Conservation (phyloP, 2,888 invertebrate species). For the Melanophora roralis region DNA sequence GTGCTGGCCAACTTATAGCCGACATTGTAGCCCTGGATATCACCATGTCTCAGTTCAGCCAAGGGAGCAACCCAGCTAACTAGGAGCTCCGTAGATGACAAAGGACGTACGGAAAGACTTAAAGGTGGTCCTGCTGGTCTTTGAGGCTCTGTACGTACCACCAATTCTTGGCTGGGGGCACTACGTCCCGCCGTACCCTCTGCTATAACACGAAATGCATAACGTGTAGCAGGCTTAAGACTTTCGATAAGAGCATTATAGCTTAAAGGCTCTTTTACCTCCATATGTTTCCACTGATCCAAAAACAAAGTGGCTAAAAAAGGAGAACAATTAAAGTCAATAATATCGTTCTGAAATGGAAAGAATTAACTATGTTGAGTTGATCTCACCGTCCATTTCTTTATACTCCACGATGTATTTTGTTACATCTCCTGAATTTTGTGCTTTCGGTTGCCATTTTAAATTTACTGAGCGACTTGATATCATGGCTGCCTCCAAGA, state of each 20-base stretch:
- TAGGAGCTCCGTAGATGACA: constrained; percentile 85
- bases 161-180: constrained; percentile 81
- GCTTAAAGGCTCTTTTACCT: constrained; percentile 82
- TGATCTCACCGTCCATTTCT: constrained; percentile 80
- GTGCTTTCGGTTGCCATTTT: constrained; percentile 85
- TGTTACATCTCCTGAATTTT: constrained; percentile 84
- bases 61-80: constrained; percentile 87
- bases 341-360: too few relatives aligned
- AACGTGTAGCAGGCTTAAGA: constrained; percentile 84
- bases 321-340: too few relatives aligned
- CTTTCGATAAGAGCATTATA: constrained; percentile 83
- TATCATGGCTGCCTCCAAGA: constrained; percentile 83
- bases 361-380: background rate
- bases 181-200: constrained; percentile 86
- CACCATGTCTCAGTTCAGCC: constrained; percentile 84
- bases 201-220: constrained; percentile 84
- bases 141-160: constrained; percentile 83
- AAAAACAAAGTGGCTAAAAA: constrained; percentile 70
- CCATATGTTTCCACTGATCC: constrained; percentile 82
- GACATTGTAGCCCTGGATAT: constrained; percentile 86
- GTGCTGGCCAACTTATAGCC: constrained; percentile 78
- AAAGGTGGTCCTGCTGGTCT: constrained; percentile 84
- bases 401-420: constrained; percentile 84
- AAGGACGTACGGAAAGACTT: constrained; percentile 82
- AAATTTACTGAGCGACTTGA: constrained; percentile 85